Base-by-base conservation (phyloP, 2,113 vertebrate genomes). In the Myxocyprinus asiaticus region DNA sequence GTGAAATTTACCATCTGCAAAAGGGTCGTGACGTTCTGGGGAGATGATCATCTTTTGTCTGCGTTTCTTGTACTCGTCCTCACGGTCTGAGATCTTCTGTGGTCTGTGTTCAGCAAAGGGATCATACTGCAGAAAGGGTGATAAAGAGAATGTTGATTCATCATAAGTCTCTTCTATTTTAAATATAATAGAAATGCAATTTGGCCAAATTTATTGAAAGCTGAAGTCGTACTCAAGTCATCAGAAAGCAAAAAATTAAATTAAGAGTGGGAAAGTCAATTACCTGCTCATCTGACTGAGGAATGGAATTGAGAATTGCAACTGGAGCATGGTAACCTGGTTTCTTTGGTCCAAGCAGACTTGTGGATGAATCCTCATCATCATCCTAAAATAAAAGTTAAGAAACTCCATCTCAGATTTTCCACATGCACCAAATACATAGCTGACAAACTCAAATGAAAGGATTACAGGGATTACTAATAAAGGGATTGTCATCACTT, bases 21-120 rank as follows among this genome's bases (percentile, higher is more conserved):
- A 99, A 9, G 98, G 98, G 91, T 99, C 98, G 70, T 96, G 96
- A 69, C 97, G 96, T 87, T 98, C 98, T 9, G 98, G 98, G 6
- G 98, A 99, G 94, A 99, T 99, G 91, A 99, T 99, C 96, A 98
- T 98, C 92, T 95, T 96, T 90, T 95, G 90, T 82, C 96, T 96
- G 67, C 96, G 94, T 81, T 93, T 94, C 94, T 99, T 99, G 92
- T 98, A 99, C 83, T 99, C 97, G 86, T 99, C 97, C 87, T 99
- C 98, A 2, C 97, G 92, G 76, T 99, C 97, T 0, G 96, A 96
- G 22, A 99, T 99, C 93, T 98, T 99, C 61, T 93, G 95, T 55
- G 97, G 95, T 45, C 96, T 94, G 82, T 98, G 97, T 44, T 99
- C 97, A 80, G 96, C 97, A 91, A 99, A 99, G 5, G 97, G 97